Conservation (phyloP, 2,888 invertebrate genomes). For the Helobdella robusta region DNA sequence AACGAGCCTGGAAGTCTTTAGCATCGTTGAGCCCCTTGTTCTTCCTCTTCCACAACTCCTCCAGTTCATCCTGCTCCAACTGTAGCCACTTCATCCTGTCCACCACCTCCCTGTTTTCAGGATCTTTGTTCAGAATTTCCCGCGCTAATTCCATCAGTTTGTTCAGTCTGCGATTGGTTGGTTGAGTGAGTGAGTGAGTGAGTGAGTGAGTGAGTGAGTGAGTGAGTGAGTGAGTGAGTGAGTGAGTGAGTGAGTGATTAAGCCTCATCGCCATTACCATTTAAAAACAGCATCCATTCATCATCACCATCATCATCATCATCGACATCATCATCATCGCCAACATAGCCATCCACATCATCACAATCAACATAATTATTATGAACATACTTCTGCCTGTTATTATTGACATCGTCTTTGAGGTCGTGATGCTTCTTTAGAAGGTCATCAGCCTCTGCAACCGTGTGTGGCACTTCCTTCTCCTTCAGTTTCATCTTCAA, state of each 20-base stretch:
- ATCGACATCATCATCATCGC: not conserved
- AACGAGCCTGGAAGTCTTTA: conserved; percentile 61
- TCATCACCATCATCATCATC: not conserved
- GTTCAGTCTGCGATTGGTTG: conserved; percentile 39
- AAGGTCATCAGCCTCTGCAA: conserved; percentile 80
- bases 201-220: no score
- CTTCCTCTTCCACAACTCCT: conserved; percentile 72
- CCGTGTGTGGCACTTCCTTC: conserved; percentile 52
- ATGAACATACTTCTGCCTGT: conserved; percentile 72
- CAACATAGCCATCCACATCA: not conserved
- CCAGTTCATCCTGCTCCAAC: conserved; percentile 66
- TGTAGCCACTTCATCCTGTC: conserved; percentile 65
- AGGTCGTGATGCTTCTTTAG: conserved; percentile 82
- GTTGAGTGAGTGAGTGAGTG: not conserved
- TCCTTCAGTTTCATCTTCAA: conserved; percentile 42
- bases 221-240: no score
- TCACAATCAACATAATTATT: conserved; percentile 5
- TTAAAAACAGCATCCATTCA: not conserved
- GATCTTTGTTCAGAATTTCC: conserved; percentile 59
- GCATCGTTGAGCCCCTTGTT: conserved; percentile 76
- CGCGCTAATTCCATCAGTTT: conserved; percentile 51
- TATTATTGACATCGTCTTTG: conserved; percentile 77
- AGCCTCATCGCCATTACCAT: no score
- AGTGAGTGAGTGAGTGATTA: no score
- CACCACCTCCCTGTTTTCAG: conserved; percentile 63